A percentile compares a stretch with the other conserved stretches of the same genome.
These are phyloP conservation scores for Polyommatus iphigenia DNA, from an alignment of 2,888 invertebrate species.

Conservation along the genomic window DNA sequence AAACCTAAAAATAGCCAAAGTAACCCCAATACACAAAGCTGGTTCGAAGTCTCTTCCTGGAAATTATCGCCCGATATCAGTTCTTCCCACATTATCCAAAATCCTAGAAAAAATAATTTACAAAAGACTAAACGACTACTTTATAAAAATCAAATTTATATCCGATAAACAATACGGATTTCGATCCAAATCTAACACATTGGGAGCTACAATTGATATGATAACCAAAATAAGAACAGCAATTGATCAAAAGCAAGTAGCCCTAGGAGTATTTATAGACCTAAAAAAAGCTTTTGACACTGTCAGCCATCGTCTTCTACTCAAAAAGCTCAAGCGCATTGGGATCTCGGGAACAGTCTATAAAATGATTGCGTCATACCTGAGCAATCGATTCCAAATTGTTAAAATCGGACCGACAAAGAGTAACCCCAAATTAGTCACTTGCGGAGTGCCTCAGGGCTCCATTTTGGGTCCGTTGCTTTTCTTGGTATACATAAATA, in stretches of 20 bases:
- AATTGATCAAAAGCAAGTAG: constrained; percentile 26
- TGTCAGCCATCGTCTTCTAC: neutral
- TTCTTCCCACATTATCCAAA: constrained; percentile 5
- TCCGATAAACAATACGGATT: constrained; percentile 15
- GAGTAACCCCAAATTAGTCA: constrained; percentile 4
- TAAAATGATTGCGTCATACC: constrained; percentile 4
- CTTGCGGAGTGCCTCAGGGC: constrained; percentile 29
- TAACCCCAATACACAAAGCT: constrained; percentile 13
- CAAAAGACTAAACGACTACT: constrained; percentile 2
- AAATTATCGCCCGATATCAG: constrained; percentile 22
- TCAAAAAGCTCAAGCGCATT: constrained; percentile 4
- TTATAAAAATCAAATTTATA: neutral
- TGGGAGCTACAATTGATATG: constrained; percentile 2
- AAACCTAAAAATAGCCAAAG: constrained; percentile 5
- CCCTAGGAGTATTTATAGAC: constrained; percentile 27
- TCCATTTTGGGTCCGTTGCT: constrained; percentile 27
- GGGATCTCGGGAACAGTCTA: constrained; percentile 7
- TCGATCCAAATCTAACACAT: neutral
- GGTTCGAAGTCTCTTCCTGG: neutral
- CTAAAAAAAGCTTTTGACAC: constrained; percentile 30
- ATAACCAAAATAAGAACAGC: constrained; percentile 19
- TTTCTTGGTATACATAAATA: constrained; percentile 29
- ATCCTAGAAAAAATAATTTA: constrained; percentile 16
- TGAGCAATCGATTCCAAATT: constrained; percentile 9
- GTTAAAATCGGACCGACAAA: constrained; percentile 12